Evolutionary conservation across 2,113 vertebrate species (phyloP).

Genomic region (Melanocharis versteri): DNA sequence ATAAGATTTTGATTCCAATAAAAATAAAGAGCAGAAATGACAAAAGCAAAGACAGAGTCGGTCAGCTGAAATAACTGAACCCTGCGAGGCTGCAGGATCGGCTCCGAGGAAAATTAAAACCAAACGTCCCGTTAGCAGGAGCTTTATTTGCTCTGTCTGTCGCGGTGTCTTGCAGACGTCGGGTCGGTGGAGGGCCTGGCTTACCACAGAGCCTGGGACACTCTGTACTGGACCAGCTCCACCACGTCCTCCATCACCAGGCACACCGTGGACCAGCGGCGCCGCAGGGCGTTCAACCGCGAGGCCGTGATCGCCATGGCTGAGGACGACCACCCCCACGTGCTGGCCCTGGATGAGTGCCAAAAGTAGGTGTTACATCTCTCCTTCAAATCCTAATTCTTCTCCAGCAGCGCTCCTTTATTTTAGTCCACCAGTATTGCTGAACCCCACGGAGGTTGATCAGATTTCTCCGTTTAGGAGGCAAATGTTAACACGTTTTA

Average conservation of each 20-base stretch:
- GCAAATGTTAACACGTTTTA: accelerated
- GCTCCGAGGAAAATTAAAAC: neutral
- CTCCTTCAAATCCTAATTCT: neutral
- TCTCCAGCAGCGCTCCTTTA: neutral
- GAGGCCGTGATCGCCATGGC: constrained; percentile 91
- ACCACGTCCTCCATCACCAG: constrained; percentile 92
- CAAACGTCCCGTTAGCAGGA: neutral
- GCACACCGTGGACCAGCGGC: constrained; percentile 86
- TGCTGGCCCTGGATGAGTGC: constrained; percentile 91
- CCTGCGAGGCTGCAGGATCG: neutral
- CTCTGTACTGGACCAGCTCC: constrained; percentile 96
- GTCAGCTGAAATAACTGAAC: neutral
- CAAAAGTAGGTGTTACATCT: constrained; percentile 79
- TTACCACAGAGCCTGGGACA: constrained; percentile 93
- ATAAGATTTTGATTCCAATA: neutral
- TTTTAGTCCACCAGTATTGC: neutral
- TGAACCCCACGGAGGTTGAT: neutral
- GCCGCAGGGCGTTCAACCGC: constrained; percentile 78
- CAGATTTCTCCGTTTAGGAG: accelerated
- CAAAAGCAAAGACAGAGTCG: neutral
- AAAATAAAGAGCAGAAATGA: accelerated
- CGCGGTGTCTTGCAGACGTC: constrained; percentile 78
- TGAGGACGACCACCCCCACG: constrained; percentile 94
- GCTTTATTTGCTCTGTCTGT: neutral
- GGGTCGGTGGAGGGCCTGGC: constrained; percentile 96